These are phyloP conservation scores for Catalaphyllia jardinei DNA, from an alignment of 64 coral and sea anemone species.

Conservation along the genomic window DNA sequence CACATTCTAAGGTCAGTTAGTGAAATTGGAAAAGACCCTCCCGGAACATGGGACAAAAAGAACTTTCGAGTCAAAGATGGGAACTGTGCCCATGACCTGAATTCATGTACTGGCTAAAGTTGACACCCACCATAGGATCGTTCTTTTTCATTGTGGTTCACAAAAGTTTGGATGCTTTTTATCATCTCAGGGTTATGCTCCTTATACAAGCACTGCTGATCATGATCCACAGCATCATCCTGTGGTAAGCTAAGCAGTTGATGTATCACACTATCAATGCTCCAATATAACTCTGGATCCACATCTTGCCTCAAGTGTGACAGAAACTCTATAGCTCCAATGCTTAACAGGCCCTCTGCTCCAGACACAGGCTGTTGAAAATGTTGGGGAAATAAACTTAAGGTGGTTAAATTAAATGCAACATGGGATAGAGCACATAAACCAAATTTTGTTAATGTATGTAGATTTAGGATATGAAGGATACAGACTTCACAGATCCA, in stretches of 20 bases:
- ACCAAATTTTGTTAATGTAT: too few relatives aligned
- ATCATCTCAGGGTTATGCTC: not conserved
- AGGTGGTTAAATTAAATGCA: not conserved
- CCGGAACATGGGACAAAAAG: not conserved
- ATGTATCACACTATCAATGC: slow-evolving; percentile 86
- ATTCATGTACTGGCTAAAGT: not conserved
- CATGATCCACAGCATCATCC: slow-evolving; percentile 31
- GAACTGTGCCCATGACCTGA: too few relatives aligned
- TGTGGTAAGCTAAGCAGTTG: slow-evolving; percentile 82
- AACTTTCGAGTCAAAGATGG: not conserved
- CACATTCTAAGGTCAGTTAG: too few relatives aligned
- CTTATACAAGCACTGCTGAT: slow-evolving; percentile 70
- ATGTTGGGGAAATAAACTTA: not conserved
- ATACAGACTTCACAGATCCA: too few relatives aligned
- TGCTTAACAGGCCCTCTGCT: slow-evolving; percentile 62
- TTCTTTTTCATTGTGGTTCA: not conserved
- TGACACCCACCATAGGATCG: not conserved
- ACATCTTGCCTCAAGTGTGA: slow-evolving; percentile 87
- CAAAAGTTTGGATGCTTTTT: not conserved
- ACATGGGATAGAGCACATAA: not conserved
- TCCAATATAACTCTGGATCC: slow-evolving; percentile 73
- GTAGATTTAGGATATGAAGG: too few relatives aligned
- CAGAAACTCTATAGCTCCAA: slow-evolving; percentile 93
- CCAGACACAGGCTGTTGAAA: slow-evolving; percentile 64
- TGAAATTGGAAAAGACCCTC: too few relatives aligned